phyloP scores from a whole-genome alignment of 2,797 vertebrate genomes.

The Mormyrus hasselquistii region DNA sequence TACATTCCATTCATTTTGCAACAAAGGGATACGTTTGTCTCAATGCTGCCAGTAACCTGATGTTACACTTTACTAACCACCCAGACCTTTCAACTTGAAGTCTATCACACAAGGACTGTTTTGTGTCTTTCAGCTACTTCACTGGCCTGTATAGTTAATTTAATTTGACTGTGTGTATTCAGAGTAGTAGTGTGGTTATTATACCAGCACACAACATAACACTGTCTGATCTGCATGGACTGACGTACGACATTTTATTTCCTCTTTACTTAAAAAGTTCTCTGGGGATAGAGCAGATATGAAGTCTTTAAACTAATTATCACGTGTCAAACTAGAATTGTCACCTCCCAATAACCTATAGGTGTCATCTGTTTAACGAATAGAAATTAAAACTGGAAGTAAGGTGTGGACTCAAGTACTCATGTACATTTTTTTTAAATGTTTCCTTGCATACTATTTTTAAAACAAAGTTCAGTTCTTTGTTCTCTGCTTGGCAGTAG shows the following conservation, averaged over 20 bases:
- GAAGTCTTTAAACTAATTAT: background rate
- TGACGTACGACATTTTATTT: background rate
- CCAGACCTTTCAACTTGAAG: background rate
- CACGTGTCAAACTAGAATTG: background rate
- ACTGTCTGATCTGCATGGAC: background rate
- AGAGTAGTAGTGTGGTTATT: background rate
- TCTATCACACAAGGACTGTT: background rate
- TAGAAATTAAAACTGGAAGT: constrained; percentile 10
- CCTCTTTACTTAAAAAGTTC: background rate
- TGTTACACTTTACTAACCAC: background rate
- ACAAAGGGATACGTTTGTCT: background rate
- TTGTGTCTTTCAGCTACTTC: background rate
- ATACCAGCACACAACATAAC: background rate
- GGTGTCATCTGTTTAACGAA: constrained; percentile 15
- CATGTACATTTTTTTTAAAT: constrained; percentile 23
- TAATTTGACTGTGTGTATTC: background rate
- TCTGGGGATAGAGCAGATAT: background rate
- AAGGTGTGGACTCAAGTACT: constrained; percentile 22
- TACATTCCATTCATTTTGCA: background rate
- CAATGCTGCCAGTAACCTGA: background rate
- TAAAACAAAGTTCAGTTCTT: constrained; percentile 21
- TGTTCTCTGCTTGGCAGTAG: constrained; percentile 27
- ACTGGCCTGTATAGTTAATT: background rate
- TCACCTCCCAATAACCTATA: constrained; percentile 8
- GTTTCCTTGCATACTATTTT: constrained; percentile 28